Evolutionary conservation across 2,888 invertebrate species (phyloP), one percentile per base, ranked within the genome.

Genomic region (Hemistola chrysoprasaria): DNA sequence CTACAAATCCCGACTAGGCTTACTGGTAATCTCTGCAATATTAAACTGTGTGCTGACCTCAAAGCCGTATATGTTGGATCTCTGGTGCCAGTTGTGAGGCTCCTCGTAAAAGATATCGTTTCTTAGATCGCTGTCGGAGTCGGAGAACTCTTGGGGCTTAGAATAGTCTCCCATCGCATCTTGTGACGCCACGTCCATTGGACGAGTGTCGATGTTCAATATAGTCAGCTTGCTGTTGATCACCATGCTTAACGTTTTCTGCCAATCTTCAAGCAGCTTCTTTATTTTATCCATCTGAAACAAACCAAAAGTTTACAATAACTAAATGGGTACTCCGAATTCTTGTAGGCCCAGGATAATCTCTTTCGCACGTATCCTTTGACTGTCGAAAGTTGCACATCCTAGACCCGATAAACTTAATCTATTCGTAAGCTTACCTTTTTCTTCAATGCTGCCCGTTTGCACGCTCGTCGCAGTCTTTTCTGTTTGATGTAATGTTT

Each of bases 401-500:
- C 16, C 16, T 16, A 16, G 4, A 3, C 16, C 16, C 16, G n/a
- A n/a, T 16, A 3, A 4, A 16, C 4, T 16, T 16, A 3, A 3
- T 16, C 4, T 16, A 3, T 16, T 16, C 16, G 3, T 16, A 16
- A 2, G 4, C 40, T 57, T 54, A 86, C 87, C 68, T 78, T 84
- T 62, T 83, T 85, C 56, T 78, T 81, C 22, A 87, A 61, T 21
- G 77, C 27, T 1, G 81, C 78, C 23, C 79, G 76, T 42, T 72
- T 80, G 22, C 61, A 77, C 1, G 80, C 80, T 22, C 78, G 71
- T 10, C 79, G 67, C 29, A 82, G 45, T 47, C 72, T 71, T 54
- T 76, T 86, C 48, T 82, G 84, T 59, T 82, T 85, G 47, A 85
- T 82, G 54, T 75, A 84, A 53, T 83, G 75, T 47, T 74, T 83